Base-by-base conservation (phyloP, 2,113 vertebrate genomes). In the Regulus satrapa region DNA sequence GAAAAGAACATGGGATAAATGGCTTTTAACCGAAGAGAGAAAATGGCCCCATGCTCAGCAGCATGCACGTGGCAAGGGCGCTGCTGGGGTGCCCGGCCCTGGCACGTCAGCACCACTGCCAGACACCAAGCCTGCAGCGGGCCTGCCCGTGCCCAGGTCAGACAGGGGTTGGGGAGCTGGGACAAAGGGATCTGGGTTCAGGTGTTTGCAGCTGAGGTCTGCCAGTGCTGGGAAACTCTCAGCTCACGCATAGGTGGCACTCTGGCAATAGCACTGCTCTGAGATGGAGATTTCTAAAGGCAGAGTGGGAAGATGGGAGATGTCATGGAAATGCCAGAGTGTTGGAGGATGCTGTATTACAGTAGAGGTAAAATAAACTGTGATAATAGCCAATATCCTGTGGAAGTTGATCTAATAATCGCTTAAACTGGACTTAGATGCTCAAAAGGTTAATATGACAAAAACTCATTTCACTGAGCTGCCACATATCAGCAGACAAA, bases 351-450 rank as follows among this genome's bases (percentile, higher is more conserved):
- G 58, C 67, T 77, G 28, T 66, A 43, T 77, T 82, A 66, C 26
- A 62, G 89, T 9, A 68, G 81, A 78, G 38, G 34, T 10, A 45
- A 89, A 84, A 79, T 69, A 85, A 82, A 52, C 51, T 56, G 24
- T 48, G 38, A 43, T 63, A 90, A 93, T 19, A 40, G 92, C 93
- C 94, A 94, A 74, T 74, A 86, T 74, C 32, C 90, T 96, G 94
- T 90, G 93, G 95, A 88, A 85, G 31, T 31, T 86, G 78, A 88
- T 94, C 78, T 92, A 88, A 85, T 71, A 88, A 88, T 92, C 72
- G 67, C 88, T 93, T 83, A 90, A 89, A 74, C 61, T 66, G 51
- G 71, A 68, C 75, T 73, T 73, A 64, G 94, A 64, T 88, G 67
- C 74, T 93, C 3, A 4, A 80, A 90, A 96, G 90, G 88, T 95